Percentiles rank a stretch among this genome's conserved stretches.
Evolutionary conservation across 2,888 invertebrate species (phyloP).

Genomic region (Tuberolachnus salignus): DNA sequence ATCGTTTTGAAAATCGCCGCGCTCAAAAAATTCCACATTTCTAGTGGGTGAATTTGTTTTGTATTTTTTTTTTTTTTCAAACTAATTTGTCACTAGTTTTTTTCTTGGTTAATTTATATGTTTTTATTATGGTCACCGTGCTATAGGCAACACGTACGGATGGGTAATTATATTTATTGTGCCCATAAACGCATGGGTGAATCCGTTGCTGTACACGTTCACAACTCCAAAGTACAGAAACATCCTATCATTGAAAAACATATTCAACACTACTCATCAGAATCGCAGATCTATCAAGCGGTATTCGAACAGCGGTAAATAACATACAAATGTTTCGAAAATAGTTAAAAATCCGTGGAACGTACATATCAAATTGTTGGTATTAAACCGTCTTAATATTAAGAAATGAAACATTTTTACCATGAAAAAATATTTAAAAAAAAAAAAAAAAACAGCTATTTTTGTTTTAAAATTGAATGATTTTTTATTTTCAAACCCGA

Average conservation of each 20-base stretch:
- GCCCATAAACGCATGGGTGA: slow-evolving; percentile 72
- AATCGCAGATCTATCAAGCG: neutral
- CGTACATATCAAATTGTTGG: neutral
- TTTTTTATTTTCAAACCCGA: too few relatives aligned
- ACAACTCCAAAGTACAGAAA: slow-evolving; percentile 70
- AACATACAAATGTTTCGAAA: neutral
- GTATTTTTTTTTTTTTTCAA: neutral
- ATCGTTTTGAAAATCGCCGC: slow-evolving; percentile 71
- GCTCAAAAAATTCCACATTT: slow-evolving; percentile 66
- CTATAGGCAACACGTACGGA: slow-evolving; percentile 69
- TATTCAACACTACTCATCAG: neutral
- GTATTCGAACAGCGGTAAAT: slow-evolving; percentile 29
- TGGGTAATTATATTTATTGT: slow-evolving; percentile 73
- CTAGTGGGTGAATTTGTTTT: slow-evolving; percentile 64
- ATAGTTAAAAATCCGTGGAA: neutral
- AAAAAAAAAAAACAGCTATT: too few relatives aligned
- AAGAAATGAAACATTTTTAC: too few relatives aligned
- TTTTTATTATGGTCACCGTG: neutral
- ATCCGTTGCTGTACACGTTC: slow-evolving; percentile 73
- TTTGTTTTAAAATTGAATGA: too few relatives aligned
- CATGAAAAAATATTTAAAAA: too few relatives aligned
- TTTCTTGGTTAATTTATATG: neutral
- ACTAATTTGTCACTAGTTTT: too few relatives aligned
- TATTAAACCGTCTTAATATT: too few relatives aligned
- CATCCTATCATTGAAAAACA: neutral